Evolutionary conservation across 2,797 vertebrate genomes (phyloP).

Genomic region (Sardinella longiceps): DNA sequence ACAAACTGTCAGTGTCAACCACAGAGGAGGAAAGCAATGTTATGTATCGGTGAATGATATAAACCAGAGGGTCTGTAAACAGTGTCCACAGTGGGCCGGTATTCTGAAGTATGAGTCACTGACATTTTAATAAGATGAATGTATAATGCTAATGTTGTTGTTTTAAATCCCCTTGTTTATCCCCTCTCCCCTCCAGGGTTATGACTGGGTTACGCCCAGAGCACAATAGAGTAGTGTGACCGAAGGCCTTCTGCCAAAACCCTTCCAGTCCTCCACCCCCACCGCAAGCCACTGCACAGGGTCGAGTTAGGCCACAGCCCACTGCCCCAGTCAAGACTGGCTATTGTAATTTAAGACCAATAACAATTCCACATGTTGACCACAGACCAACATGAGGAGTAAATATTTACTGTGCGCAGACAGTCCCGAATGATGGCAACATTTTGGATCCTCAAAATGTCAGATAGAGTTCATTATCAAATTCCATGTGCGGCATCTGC

Average conservation of each 20-base stretch:
- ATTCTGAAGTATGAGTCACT: neutral
- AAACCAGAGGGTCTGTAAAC: neutral
- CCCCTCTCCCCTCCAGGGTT: neutral
- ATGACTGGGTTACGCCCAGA: neutral
- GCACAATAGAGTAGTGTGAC: constrained; percentile 4
- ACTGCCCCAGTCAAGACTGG: constrained; percentile 7
- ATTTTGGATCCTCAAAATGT: neutral
- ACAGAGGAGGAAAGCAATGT: neutral
- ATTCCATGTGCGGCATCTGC: neutral
- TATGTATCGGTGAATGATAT: neutral
- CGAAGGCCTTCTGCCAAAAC: neutral
- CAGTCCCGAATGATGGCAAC: neutral
- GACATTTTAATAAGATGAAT: neutral
- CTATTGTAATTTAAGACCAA: neutral
- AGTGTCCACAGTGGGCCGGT: neutral
- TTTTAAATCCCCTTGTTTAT: neutral
- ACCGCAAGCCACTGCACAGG: constrained; percentile 13
- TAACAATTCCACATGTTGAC: neutral
- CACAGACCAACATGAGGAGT: neutral
- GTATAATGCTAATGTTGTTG: constrained; percentile 12
- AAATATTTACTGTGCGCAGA: neutral
- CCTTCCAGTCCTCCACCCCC: neutral
- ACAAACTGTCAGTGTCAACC: neutral
- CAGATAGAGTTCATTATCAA: neutral
- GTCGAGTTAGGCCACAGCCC: constrained; percentile 19